These are phyloP conservation scores for Agrochola lychnidis DNA, from an alignment of 2,888 invertebrate genomes.

Conservation along the genomic window DNA sequence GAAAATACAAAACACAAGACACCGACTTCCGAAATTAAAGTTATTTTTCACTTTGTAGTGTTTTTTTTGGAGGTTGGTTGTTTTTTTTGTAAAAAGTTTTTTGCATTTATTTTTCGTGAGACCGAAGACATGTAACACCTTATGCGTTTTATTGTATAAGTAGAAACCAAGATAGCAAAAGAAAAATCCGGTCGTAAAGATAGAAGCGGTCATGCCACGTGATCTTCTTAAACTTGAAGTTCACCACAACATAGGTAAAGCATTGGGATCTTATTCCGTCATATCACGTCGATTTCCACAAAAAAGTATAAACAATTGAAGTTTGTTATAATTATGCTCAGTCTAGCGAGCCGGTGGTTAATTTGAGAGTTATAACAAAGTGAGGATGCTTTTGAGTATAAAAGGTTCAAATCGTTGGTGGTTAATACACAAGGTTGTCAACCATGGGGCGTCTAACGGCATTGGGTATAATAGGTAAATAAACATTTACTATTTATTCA, in stretches of 20 bases:
- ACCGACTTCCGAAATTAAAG: too few relatives aligned
- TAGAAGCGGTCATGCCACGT: too few relatives aligned
- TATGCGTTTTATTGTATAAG: too few relatives aligned
- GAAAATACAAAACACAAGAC: too few relatives aligned
- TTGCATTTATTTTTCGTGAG: too few relatives aligned
- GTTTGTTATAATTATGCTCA: constrained; percentile 18
- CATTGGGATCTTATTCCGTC: background rate
- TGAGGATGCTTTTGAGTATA: constrained; percentile 35
- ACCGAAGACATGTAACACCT: too few relatives aligned
- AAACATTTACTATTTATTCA: background rate
- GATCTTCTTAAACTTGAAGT: background rate
- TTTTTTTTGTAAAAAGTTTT: too few relatives aligned
- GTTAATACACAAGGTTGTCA: constrained; percentile 71
- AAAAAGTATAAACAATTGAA: constrained; percentile 13
- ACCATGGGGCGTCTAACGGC: constrained; percentile 82
- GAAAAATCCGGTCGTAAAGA: too few relatives aligned
- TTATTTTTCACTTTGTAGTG: too few relatives aligned
- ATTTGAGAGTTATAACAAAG: constrained; percentile 22
- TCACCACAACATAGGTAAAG: background rate
- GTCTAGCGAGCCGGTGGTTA: constrained; percentile 6
- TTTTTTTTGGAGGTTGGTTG: too few relatives aligned
- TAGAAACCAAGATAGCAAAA: too few relatives aligned
- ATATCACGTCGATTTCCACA: background rate
- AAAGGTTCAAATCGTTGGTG: constrained; percentile 22
- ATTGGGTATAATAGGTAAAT: constrained; percentile 82